Conservation (phyloP, 2,888 invertebrate genomes). For the Cataglyphis albicans region DNA sequence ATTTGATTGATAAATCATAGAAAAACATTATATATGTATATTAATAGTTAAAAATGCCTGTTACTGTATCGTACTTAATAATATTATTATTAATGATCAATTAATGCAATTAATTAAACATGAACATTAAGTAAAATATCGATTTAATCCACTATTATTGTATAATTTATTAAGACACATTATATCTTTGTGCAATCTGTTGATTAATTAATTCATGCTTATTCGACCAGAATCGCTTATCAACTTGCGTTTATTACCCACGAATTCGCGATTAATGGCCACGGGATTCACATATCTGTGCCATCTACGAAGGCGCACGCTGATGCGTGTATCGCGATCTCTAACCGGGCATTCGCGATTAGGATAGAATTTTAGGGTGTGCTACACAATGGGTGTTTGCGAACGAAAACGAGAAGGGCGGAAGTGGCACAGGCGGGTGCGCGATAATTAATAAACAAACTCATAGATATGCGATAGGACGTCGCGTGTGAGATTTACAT, state of each 20-base stretch:
- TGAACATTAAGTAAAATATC: background rate
- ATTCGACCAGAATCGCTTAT: constrained; percentile 31
- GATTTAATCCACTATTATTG: background rate
- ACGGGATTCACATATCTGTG: constrained; percentile 15
- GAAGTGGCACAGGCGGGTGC: constrained; percentile 11
- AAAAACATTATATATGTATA: background rate
- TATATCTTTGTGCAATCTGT: background rate
- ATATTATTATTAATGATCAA: no score
- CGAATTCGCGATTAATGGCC: constrained; percentile 58
- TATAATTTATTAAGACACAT: background rate
- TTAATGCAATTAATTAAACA: no score
- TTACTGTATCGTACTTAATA: no score
- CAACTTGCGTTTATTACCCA: constrained; percentile 30
- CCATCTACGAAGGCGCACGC: constrained; percentile 54
- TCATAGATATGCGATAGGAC: constrained; percentile 79
- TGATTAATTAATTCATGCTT: background rate
- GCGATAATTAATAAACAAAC: constrained; percentile 81
- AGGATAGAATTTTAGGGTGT: constrained; percentile 69
- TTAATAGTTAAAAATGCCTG: background rate
- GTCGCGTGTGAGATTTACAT: constrained; percentile 78
- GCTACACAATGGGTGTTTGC: constrained; percentile 1
- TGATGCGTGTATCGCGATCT: constrained; percentile 70
- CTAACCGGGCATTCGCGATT: constrained; percentile 64
- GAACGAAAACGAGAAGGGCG: background rate
- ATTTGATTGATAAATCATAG: background rate